phyloP scores from a whole-genome alignment of 2,113 vertebrate species.

The Poicephalus meyeri region DNA sequence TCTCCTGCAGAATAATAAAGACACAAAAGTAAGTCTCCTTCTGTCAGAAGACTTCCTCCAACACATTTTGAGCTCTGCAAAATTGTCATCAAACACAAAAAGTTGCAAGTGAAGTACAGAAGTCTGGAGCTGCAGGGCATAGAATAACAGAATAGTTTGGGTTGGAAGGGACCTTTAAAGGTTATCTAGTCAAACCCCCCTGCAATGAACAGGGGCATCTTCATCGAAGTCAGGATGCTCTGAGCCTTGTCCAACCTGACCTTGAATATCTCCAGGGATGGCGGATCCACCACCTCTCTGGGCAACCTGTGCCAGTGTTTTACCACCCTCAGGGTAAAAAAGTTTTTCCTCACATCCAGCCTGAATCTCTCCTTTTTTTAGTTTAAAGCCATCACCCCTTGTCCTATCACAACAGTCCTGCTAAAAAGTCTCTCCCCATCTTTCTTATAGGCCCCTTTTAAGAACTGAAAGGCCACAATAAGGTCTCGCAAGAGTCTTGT shows the following conservation, averaged over 20 bases:
- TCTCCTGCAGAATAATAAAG: not conserved
- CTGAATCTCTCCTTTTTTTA: not conserved
- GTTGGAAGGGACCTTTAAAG: not conserved
- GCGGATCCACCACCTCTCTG: not conserved
- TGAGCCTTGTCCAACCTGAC: not conserved
- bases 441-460: not conserved
- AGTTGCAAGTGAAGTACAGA: not conserved
- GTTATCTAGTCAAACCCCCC: not conserved
- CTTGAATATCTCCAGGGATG: not conserved
- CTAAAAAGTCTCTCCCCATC: not conserved
- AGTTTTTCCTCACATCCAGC: not conserved
- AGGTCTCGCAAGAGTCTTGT: not conserved
- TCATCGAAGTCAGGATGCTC: not conserved
- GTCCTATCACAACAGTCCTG: not conserved
- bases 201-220: not conserved
- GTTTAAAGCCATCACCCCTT: not conserved
- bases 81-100: not conserved
- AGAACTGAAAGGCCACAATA: not conserved
- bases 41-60: not conserved
- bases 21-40: not conserved
- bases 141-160: not conserved
- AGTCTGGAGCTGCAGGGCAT: not conserved
- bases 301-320: not conserved
- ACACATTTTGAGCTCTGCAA: not conserved
- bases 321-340: not conserved